Base-by-base conservation (phyloP, 2,888 invertebrate genomes). In the Drosophila anceps region DNA sequence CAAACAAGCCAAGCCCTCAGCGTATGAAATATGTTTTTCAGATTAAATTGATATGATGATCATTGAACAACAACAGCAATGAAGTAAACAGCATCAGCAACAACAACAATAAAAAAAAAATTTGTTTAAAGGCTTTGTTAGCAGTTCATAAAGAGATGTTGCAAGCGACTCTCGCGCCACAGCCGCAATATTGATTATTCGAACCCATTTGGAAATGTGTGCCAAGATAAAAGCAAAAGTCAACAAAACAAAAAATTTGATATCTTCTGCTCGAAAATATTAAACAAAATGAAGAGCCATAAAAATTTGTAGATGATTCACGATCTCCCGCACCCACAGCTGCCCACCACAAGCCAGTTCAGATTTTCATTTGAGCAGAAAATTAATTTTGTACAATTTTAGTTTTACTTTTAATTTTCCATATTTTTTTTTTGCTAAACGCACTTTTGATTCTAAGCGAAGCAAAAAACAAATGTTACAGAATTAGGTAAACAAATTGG, bases 111-210 rank as follows among this genome's bases (percentile, higher is more conserved):
- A 51, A 79, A 63, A 8, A 24, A 51, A 79, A 63, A 69, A 55
- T 46, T 64, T 77, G 77, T 79, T 77, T 65, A 87, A 84, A 87
- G 82, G 82, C 74, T 63, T 67, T 74, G 71, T 78, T 72, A 78
- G 74, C 84, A 79, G 68, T 76, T 76, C 73, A 68, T 67, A 46
- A 41, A 24, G 59, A 63, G 55, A 69, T 78, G 79, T 50, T 53
- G 74, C 48, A 79, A 76, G 64, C 58, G 10, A 50, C 41, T 59
- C 31, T 20, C n/a, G 13, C 18, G 31, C 20, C 35, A 13, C 44
- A 55, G 58, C 35, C 44, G 43, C 64, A 43, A 24, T 66, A 77
- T 78, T 82, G 69, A 76, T 81, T 77, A 73, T 50, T 24, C 53
- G 68, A 35, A 10, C 20, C 57, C 46, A 73, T 61, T 76, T 55